Percentiles rank a stretch among this genome's conserved stretches.
These are phyloP conservation scores for Hydrocynus forskahlii DNA, from an alignment of 2,797 vertebrate genomes.

Conservation along the genomic window DNA sequence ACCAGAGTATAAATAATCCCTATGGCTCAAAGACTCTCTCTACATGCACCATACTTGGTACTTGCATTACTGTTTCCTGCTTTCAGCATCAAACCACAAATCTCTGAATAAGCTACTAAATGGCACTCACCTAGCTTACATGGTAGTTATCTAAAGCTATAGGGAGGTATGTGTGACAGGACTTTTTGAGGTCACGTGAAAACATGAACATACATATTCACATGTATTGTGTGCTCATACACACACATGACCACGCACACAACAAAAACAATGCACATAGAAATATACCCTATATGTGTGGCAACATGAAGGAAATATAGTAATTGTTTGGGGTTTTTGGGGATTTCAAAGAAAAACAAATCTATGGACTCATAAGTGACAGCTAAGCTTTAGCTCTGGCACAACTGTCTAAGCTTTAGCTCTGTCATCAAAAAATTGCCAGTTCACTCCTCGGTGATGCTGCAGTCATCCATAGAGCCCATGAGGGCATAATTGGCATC, in stretches of 20 bases:
- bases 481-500: no score
- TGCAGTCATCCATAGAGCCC: no score
- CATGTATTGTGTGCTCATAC: not conserved
- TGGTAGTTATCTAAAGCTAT: conserved; percentile 36
- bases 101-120: conserved; percentile 36
- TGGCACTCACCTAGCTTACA: conserved; percentile 45
- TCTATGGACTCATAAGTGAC: no score
- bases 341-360: no score
- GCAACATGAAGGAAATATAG: no score
- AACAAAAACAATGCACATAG: not conserved
- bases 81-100: conserved; percentile 49
- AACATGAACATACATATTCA: not conserved
- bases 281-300: not conserved
- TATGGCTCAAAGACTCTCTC: conserved; percentile 31
- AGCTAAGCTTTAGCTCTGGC: no score
- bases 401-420: no score
- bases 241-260: not conserved
- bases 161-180: conserved; percentile 41
- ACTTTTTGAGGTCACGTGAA: not conserved
- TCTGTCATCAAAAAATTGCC: no score
- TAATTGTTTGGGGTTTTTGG: no score
- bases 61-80: conserved; percentile 46
- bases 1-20: conserved; percentile 39
- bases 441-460: no score
- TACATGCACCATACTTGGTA: conserved; percentile 40